A percentile compares a stretch with the other conserved stretches of the same genome.
Evolutionary conservation across 2,113 vertebrate species (phyloP).

Genomic region (Heliornis fulica): DNA sequence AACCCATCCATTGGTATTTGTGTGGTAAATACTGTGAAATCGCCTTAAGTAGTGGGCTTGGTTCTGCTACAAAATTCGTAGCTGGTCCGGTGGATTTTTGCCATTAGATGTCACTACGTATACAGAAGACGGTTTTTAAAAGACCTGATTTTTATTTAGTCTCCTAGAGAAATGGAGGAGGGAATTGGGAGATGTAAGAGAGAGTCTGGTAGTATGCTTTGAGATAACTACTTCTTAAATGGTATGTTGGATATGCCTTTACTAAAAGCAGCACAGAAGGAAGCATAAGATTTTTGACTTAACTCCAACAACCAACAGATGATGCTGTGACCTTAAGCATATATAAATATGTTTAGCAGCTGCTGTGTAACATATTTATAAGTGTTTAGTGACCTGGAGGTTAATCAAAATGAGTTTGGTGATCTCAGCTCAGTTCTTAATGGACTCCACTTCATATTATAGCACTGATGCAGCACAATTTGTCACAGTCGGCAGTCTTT

Average conservation of each 20-base stretch:
- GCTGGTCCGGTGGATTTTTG: background rate
- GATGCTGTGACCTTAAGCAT: constrained; percentile 50
- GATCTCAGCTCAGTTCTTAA: constrained; percentile 42
- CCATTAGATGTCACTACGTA: constrained; percentile 44
- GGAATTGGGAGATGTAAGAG: constrained; percentile 6
- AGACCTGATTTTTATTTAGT: constrained; percentile 26
- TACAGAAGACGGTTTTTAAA: constrained; percentile 4
- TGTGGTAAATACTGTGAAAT: background rate
- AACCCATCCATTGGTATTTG: background rate
- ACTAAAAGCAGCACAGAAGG: constrained; percentile 54
- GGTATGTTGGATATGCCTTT: background rate
- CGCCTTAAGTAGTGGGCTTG: background rate
- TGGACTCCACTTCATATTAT: constrained; percentile 39
- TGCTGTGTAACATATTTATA: constrained; percentile 43
- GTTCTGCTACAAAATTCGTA: background rate
- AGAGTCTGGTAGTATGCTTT: background rate
- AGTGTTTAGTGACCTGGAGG: constrained; percentile 44
- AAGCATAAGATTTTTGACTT: constrained; percentile 49
- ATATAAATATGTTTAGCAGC: constrained; percentile 52
- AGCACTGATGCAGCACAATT: constrained; percentile 56
- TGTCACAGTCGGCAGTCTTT: constrained; percentile 56
- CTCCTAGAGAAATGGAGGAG: background rate
- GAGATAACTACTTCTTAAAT: background rate
- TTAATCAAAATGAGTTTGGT: constrained; percentile 53
- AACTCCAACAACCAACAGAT: constrained; percentile 37